Percentiles rank a stretch among this genome's conserved stretches.
Conservation (phyloP, 2,888 invertebrate species). For the Heterodera filipjevi region DNA sequence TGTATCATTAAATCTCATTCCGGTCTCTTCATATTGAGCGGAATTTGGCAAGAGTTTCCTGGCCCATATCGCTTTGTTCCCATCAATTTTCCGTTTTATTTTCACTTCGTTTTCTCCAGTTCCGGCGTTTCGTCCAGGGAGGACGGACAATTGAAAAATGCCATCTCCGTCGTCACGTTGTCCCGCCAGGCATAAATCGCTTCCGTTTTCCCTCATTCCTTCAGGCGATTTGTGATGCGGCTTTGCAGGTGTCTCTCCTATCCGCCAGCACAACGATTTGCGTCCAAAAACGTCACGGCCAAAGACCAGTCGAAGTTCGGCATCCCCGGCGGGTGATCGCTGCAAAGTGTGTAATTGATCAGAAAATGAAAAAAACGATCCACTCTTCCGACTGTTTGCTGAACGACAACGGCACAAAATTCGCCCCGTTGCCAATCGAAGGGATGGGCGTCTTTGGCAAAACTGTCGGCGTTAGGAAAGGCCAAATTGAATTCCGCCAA, state of each 20-base stretch:
- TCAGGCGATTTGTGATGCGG: too few relatives aligned
- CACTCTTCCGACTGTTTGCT: neutral
- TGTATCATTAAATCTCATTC: too few relatives aligned
- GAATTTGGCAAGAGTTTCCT: too few relatives aligned
- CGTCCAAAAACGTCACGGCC: conserved; percentile 51
- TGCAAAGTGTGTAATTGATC: neutral
- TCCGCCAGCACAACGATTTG: conserved; percentile 41
- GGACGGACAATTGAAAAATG: conserved; percentile 26
- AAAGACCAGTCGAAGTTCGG: conserved; percentile 29
- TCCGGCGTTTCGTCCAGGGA: conserved; percentile 5
- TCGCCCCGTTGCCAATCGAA: conserved; percentile 9
- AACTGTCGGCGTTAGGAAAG: neutral
- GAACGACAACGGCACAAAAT: neutral
- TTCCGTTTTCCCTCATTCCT: too few relatives aligned
- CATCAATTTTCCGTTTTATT: neutral
- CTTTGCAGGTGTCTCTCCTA: neutral
- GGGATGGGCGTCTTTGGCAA: neutral
- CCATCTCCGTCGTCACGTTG: neutral
- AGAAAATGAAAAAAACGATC: neutral
- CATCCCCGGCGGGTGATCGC: neutral
- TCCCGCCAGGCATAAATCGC: too few relatives aligned
- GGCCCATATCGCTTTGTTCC: too few relatives aligned
- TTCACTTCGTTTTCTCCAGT: neutral
- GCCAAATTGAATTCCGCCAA: neutral
- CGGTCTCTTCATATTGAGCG: too few relatives aligned